Base-by-base conservation (phyloP, 2,113 vertebrate genomes). In the Drymodes brunneopygia region DNA sequence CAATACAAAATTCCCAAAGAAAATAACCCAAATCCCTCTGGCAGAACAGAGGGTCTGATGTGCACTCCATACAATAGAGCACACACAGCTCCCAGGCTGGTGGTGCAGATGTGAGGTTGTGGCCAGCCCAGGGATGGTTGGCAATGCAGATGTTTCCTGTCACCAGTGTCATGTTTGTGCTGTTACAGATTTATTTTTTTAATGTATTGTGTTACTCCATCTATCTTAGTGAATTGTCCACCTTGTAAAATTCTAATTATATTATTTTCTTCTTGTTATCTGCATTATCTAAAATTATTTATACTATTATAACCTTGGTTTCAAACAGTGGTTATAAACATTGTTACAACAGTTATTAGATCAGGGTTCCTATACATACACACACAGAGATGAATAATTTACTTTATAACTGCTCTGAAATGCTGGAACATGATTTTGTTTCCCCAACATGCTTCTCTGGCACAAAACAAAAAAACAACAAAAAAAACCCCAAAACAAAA, bases 171-270 rank as follows among this genome's bases (percentile, higher is more conserved):
- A 66, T 86, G 96, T 97, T 93, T 97, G 96, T 19, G 8, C 85
- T 96, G 71, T 42, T 88, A 96, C 60, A 95, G 95, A 92, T 96
- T 94, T 74, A 75, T 93, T 94, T 88, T 96, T 95, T 69, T 51
- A 91, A 92, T 58, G 62, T 93, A 98, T 97, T 98, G 92, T 96
- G 91, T 98, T 97, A 98, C 97, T 95, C 95, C 95, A 97, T 95
- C 96, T 94, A 96, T 96, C 96, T 97, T 92, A 42, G 81, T 78
- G 90, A 97, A 94, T 35, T 70, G 90, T 42, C 90, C 27, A 56
- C 87, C 97, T 97, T 97, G 97, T 98, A 98, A 98, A 98, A 97
- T 92, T 96, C 86, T 95, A 97, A 98, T 98, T 93, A 94, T 86
- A 75, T 94, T 97, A 92, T 97, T 97, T 97, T 97, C 67, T 96